Conservation (phyloP, 2,888 invertebrate species). For the Tillus elongatus region DNA sequence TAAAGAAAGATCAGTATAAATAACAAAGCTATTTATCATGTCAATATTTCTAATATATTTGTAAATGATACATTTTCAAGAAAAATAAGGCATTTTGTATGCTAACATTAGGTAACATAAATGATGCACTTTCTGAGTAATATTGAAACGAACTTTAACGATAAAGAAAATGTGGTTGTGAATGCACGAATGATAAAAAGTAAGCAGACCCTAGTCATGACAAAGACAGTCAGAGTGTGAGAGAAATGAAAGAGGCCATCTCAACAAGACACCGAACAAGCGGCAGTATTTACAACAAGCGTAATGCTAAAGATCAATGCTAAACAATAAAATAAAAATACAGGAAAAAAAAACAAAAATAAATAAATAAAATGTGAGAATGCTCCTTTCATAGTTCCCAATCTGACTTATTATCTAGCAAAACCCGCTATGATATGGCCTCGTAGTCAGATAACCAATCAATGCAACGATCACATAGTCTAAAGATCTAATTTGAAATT, state of each 20-base stretch:
- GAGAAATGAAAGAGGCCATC: conserved; percentile 43
- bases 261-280: conserved; percentile 42
- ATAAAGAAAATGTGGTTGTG: background rate
- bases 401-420: conserved; percentile 51
- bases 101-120: background rate
- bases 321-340: conserved; percentile 30
- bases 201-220: conserved; percentile 34
- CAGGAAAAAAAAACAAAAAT: no score
- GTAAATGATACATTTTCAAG: no score
- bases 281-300: conserved; percentile 52
- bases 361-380: conserved; percentile 68
- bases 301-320: conserved; percentile 27
- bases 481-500: no score
- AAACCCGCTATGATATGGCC: conserved; percentile 33
- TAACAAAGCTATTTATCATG: no score
- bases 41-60: no score
- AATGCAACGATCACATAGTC: no score
- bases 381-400: conserved; percentile 71
- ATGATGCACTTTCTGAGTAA: background rate
- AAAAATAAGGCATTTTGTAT: no score
- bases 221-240: conserved; percentile 43
- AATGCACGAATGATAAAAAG: conserved; percentile 15
- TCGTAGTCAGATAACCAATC: no score
- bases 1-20: no score
- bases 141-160: no score